phyloP scores from a whole-genome alignment of 1,140 invertebrate genomes.

The Zeugodacus cucurbitae region DNA sequence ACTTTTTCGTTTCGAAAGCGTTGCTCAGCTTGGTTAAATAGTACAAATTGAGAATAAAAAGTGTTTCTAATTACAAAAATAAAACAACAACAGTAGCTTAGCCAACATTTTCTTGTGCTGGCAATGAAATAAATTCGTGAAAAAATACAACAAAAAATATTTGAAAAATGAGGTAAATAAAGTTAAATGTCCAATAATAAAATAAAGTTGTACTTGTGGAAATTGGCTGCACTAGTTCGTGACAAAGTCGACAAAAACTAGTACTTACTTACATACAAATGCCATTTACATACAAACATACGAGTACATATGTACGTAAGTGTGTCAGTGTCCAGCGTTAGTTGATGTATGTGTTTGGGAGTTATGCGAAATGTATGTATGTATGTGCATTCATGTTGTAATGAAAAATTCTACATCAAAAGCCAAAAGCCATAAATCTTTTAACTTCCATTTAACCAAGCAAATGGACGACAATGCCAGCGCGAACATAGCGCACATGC shows the following conservation, averaged over 20 bases:
- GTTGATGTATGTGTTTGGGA: neutral
- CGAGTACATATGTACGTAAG: neutral
- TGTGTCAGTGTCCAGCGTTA: neutral
- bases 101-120: neutral
- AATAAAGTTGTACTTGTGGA: conserved; percentile 11
- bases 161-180: neutral
- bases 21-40: neutral
- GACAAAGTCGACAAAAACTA: conserved; percentile 15
- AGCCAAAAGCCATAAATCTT: conserved; percentile 23
- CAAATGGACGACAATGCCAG: conserved; percentile 22
- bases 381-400: neutral
- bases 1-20: neutral
- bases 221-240: neutral
- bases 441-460: conserved; percentile 3
- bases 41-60: neutral
- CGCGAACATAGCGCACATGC: conserved; percentile 20
- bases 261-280: neutral
- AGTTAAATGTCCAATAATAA: neutral
- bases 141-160: neutral
- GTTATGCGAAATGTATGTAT: neutral
- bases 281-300: neutral
- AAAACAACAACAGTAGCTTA: neutral
- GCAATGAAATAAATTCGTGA: neutral
- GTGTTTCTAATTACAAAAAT: neutral
- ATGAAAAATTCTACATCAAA: neutral